phyloP scores from a whole-genome alignment of 2,888 invertebrate species.

The Dryomyza anilis region DNA sequence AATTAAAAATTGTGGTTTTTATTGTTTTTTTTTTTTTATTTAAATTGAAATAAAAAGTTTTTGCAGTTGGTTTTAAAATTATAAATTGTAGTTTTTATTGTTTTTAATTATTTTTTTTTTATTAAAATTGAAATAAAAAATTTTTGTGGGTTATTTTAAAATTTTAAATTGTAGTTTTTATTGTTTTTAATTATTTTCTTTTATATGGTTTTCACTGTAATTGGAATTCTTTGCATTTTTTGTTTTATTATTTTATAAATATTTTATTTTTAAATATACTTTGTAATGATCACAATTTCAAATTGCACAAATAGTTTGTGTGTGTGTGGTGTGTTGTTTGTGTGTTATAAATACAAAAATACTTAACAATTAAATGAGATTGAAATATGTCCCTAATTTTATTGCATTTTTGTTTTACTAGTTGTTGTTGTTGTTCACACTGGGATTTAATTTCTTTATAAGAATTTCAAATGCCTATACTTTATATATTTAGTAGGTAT shows the following conservation, averaged over 20 bases:
- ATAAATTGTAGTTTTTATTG: neutral
- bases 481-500: no score
- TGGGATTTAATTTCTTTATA: neutral
- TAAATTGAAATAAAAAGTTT: no score
- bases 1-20: no score
- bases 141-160: no score
- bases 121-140: neutral
- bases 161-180: neutral
- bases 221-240: neutral
- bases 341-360: constrained; percentile 20
- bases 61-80: no score
- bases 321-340: no score
- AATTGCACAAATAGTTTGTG: constrained; percentile 14
- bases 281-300: constrained; percentile 20
- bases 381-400: constrained; percentile 1
- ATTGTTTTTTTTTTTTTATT: no score
- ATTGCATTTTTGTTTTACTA: constrained; percentile 2
- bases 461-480: no score
- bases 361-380: constrained; percentile 18
- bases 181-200: constrained; percentile 1
- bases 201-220: neutral
- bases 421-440: no score
- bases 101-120: neutral
- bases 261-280: constrained; percentile 66
- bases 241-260: constrained; percentile 62